These are phyloP conservation scores for Myotis daubentonii DNA, from an alignment of 2,797 vertebrate species.

Conservation along the genomic window DNA sequence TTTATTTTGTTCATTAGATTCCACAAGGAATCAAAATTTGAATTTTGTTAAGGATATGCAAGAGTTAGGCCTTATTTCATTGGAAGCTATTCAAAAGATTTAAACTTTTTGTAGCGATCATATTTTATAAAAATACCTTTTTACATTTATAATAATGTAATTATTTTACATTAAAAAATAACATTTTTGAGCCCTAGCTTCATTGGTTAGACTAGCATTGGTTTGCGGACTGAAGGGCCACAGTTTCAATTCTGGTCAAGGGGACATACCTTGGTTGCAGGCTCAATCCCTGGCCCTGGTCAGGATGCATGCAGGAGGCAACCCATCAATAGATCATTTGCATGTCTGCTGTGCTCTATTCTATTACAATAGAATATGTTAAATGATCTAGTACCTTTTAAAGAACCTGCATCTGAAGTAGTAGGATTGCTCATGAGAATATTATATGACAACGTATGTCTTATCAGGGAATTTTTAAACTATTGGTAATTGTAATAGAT, in stretches of 20 bases:
- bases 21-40: neutral
- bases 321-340: neutral
- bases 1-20: neutral
- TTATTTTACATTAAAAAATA: slow-evolving; percentile 21
- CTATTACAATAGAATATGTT: neutral
- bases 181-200: neutral
- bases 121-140: slow-evolving; percentile 26
- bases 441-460: neutral
- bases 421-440: neutral
- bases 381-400: neutral
- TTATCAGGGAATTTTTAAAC: neutral
- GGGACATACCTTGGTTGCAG: too few relatives aligned
- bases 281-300: too few relatives aligned
- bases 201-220: neutral
- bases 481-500: slow-evolving; percentile 9
- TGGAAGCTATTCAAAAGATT: slow-evolving; percentile 31
- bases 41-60: neutral
- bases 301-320: too few relatives aligned
- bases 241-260: too few relatives aligned
- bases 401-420: neutral
- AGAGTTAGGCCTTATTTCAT: neutral
- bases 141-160: neutral
- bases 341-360: neutral
- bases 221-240: too few relatives aligned
- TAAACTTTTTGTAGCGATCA: neutral